phyloP scores from a whole-genome alignment of 2,797 vertebrate genomes.

The Pseudomugil gertrudae region DNA sequence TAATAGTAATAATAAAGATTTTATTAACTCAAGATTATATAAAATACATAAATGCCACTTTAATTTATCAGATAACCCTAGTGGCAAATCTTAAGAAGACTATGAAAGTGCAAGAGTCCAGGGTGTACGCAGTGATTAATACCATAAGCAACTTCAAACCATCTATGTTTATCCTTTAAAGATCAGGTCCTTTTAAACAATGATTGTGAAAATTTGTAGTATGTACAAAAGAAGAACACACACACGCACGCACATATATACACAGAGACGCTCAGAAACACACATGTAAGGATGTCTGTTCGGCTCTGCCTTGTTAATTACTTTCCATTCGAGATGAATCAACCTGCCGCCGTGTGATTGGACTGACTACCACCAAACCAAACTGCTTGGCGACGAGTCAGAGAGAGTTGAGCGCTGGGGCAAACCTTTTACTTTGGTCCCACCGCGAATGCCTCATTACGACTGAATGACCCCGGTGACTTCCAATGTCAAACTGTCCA shows the following conservation, averaged over 20 bases:
- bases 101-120: background rate
- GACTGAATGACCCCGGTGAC: conserved; percentile 81
- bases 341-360: conserved; percentile 76
- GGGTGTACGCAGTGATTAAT: background rate
- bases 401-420: conserved; percentile 82
- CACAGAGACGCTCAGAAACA: conserved; percentile 23
- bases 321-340: conserved; percentile 87
- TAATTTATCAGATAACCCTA: background rate
- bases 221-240: background rate
- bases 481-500: conserved; percentile 82
- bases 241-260: conserved; percentile 13
- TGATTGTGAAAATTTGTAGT: conserved; percentile 1
- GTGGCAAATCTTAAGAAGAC: background rate
- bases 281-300: conserved; percentile 45
- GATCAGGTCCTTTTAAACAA: background rate
- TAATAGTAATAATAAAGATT: no score
- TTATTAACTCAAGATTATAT: background rate
- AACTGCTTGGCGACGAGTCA: conserved; percentile 61
- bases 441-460: conserved; percentile 87
- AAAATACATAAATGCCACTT: background rate
- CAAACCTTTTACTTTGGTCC: conserved; percentile 81
- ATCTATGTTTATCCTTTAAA: background rate
- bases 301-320: conserved; percentile 82
- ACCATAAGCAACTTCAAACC: background rate
- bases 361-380: conserved; percentile 69